Percentiles rank a stretch among this genome's conserved stretches.
phyloP scores from a whole-genome alignment of 2,113 vertebrate species.

The Baryphthengus martii region DNA sequence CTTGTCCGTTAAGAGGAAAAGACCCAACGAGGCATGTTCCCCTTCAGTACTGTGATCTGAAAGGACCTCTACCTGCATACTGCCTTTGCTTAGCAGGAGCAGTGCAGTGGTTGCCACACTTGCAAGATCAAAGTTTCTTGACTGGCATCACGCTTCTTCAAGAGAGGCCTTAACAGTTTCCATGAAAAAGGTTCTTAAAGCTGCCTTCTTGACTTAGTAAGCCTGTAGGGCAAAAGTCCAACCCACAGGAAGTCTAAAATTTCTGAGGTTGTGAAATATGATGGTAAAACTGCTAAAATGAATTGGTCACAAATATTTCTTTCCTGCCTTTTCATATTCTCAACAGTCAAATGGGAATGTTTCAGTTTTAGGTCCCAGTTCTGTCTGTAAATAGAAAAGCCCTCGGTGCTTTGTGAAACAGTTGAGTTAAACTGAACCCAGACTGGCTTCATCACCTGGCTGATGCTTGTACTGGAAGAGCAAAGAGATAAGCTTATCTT shows the following conservation, averaged over 20 bases:
- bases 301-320: conserved; percentile 53
- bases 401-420: not conserved
- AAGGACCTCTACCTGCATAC: not conserved
- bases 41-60: not conserved
- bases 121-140: not conserved
- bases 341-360: not conserved
- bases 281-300: conserved; percentile 55
- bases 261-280: conserved; percentile 59
- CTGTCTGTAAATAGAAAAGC: not conserved
- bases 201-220: conserved; percentile 52
- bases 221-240: conserved; percentile 39
- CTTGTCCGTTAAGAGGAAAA: not conserved
- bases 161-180: conserved; percentile 5
- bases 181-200: conserved; percentile 33
- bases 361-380: conserved; percentile 26
- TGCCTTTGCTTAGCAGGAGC: not conserved
- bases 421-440: not conserved
- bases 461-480: not conserved
- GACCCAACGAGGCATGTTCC: accelerated
- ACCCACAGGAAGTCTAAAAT: conserved; percentile 63
- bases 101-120: not conserved
- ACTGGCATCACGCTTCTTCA: not conserved
- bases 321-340: conserved; percentile 40
- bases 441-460: not conserved
- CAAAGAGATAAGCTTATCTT: not conserved